Conservation (phyloP, 2,797 vertebrate genomes). For the Podarcis siculus region DNA sequence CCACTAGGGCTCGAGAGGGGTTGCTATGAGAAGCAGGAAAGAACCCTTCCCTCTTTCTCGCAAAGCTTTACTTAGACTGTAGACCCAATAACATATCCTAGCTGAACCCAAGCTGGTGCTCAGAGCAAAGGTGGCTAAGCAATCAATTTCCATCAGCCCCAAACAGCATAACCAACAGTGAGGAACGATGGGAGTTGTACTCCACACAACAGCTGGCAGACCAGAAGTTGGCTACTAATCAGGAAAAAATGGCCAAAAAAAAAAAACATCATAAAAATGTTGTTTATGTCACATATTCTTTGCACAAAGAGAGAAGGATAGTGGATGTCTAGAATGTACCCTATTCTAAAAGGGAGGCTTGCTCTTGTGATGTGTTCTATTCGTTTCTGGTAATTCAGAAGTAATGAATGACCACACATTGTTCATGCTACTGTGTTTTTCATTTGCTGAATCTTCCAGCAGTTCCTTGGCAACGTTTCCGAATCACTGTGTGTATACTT, state of each 20-base stretch:
- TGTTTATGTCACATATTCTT: neutral
- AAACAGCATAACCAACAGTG: no score
- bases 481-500: slow-evolving; percentile 86
- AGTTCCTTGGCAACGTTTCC: neutral
- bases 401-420: neutral
- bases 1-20: neutral
- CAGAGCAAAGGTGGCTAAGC: neutral
- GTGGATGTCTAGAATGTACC: neutral
- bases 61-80: neutral
- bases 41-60: no score
- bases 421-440: neutral
- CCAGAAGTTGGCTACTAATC: neutral
- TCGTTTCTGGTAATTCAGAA: neutral
- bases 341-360: neutral
- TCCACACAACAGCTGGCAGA: no score
- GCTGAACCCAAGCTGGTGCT: neutral
- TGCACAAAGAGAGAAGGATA: neutral
- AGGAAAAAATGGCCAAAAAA: neutral
- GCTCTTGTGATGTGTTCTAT: neutral
- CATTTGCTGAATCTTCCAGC: rapidly evolving
- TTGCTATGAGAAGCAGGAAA: neutral
- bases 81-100: neutral
- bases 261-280: neutral
- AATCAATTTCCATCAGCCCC: neutral
- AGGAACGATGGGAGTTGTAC: no score